Base-by-base conservation (phyloP, 2,888 invertebrate genomes). In the Nymphalis c-album region DNA sequence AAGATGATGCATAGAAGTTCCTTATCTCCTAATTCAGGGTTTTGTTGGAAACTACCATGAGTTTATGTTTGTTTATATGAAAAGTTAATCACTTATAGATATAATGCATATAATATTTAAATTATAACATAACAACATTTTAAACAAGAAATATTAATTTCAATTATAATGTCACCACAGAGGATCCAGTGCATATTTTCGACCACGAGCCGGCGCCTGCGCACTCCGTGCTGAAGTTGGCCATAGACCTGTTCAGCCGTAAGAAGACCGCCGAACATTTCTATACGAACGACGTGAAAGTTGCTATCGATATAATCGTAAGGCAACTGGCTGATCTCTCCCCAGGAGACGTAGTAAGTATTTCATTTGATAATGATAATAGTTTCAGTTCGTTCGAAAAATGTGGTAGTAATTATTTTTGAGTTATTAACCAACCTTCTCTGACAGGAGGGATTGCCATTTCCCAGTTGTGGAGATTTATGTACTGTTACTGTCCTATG, bases 281-380 rank as follows among this genome's bases (percentile, higher is more conserved):
- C 88, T 99, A 99, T 86, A 97, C 98, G 0, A 99, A 98, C 81
- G 99, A 99, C 83, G 95, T 97, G 53, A 97, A 97, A 88, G 98
- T 98, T 55, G 94, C 98, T 68, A 96, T 98, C 71, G 99, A 98
- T 83, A 98, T 99, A 80, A 95, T 98, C 64, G 95, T 98, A 62
- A 93, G 98, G 60, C 97, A 98, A 85, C 93, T 99, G 35, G 95
- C 97, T 3, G 98, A 99, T 87, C 93, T 98, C 71, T 96, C 97
- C 55, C 95, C 98, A 7, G 97, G 97, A 35, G 98, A 98, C 84
- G 91, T 93, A 93, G 97, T 97, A 77, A 73, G 65, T 60, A 55
- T n/a, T 57, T 22, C 3, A 2, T n/a, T 20, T 13, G 20, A 22
- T 48, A 47, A 58, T 22, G 2, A 46, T n/a, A n/a, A n/a, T n/a